A percentile compares a stretch with the other conserved stretches of the same genome.
These are phyloP conservation scores for Agriopis leucophaearia DNA, from an alignment of 2,888 invertebrate species.

Conservation along the genomic window DNA sequence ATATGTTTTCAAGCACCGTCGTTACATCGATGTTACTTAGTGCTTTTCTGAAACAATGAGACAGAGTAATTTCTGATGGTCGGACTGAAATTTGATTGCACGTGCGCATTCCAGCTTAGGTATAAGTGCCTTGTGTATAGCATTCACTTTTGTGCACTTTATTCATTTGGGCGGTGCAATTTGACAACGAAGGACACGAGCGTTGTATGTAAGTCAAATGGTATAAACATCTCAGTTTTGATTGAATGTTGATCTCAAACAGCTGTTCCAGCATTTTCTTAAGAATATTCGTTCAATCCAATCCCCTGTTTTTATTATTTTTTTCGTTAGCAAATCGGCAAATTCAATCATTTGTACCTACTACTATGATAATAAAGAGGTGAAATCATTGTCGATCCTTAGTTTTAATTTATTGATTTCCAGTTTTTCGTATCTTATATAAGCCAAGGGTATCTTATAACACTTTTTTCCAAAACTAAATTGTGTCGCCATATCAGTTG, in stretches of 20 bases:
- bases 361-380: constrained; percentile 16
- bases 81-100: too few relatives aligned
- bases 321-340: constrained; percentile 3
- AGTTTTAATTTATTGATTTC: not conserved
- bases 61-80: too few relatives aligned
- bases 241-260: constrained; percentile 36
- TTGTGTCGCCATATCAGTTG: too few relatives aligned
- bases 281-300: constrained; percentile 23
- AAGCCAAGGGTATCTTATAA: too few relatives aligned
- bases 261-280: constrained; percentile 27
- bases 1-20: too few relatives aligned
- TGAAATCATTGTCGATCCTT: not conserved
- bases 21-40: too few relatives aligned
- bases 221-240: constrained; percentile 15
- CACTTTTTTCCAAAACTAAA: too few relatives aligned
- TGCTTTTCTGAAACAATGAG: too few relatives aligned
- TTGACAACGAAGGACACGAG: not conserved
- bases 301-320: constrained; percentile 34
- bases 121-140: too few relatives aligned
- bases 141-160: not conserved
- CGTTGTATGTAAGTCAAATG: constrained; percentile 9
- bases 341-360: constrained; percentile 36
- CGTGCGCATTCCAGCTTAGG: too few relatives aligned
- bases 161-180: constrained; percentile 5
- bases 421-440: too few relatives aligned